Conservation (phyloP, 2,888 invertebrate genomes). For the Thereva unica region DNA sequence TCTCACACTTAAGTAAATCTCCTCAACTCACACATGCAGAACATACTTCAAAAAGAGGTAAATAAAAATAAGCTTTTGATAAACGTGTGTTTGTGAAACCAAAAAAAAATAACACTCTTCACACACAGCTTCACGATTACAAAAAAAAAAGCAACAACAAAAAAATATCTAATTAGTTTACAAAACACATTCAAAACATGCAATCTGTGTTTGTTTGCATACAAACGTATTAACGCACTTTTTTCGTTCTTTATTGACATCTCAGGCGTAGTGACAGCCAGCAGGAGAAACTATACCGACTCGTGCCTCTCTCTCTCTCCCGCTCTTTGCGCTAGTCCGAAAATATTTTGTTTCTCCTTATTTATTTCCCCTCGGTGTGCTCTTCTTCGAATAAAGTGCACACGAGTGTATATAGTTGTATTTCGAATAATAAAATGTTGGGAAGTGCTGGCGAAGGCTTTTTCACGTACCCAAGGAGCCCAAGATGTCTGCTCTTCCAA, state of each 20-base stretch:
- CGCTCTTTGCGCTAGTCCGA: not conserved
- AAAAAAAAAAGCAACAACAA: not conserved
- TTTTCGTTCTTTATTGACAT: slow-evolving; percentile 31
- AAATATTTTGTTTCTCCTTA: not conserved
- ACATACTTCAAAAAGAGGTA: not conserved
- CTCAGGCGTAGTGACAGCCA: slow-evolving; percentile 14
- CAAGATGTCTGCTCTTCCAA: slow-evolving; percentile 32
- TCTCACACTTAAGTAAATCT: too few relatives aligned
- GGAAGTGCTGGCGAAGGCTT: slow-evolving; percentile 18
- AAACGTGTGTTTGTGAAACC: too few relatives aligned
- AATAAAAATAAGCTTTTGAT: not conserved
- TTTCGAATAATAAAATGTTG: slow-evolving; percentile 24
- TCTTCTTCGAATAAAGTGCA: not conserved
- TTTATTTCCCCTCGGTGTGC: slow-evolving; percentile 6
- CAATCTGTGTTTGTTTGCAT: not conserved
- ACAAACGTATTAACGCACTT: slow-evolving; percentile 29
- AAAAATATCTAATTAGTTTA: not conserved
- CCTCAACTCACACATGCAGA: not conserved
- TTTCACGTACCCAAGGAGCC: slow-evolving; percentile 18
- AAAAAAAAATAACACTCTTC: not conserved
- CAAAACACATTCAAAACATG: slow-evolving; percentile 20
- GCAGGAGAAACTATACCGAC: slow-evolving; percentile 8
- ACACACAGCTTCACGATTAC: not conserved
- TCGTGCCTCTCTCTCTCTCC: not conserved
- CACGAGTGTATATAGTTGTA: not conserved